Evolutionary conservation across 2,113 vertebrate genomes (phyloP), one percentile per base, ranked within the genome.

Genomic region (Misgurnus anguillicaudatus): DNA sequence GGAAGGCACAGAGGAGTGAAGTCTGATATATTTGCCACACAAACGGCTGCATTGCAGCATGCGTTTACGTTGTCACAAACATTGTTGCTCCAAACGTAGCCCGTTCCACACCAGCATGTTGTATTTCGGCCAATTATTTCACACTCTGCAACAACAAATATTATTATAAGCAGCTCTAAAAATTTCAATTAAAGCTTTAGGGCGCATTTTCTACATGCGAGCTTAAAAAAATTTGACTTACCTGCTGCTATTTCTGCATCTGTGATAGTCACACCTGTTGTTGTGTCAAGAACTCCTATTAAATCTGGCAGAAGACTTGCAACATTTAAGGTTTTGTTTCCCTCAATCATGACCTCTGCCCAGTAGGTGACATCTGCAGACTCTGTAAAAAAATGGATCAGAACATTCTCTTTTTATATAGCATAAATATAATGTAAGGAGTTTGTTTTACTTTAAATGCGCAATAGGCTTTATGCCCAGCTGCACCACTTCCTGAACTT

Each of bases 291-390:
- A 53, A 8, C 0, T n/a, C 31, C 24, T 0, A 9, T 70, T 13
- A 90, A 60, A 42, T 66, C 17, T 17, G 71, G 17, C 39, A 89
- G 6, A 63, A 89, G 1, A 0, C 8, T 51, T 2, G 41, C 0
- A 2, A 77, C 4, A 0, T 85, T 57, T 80, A 92, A 17, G 0
- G 89, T 87, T 57, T 88, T 65, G 9, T 92, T 91, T 9, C 86
- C 87, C 65, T 89, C 87, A 67, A 91, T 80, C 88, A 85, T 76
- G 47, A 92, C 13, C 61, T 92, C 89, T 62, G 75, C 82, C 2
- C 79, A 4, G 38, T 80, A 89, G 10, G 63, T 31, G 2, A 87
- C 70, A 4, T 63, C 36, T 13, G 63, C 3, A 8, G 79, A 80
- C 16, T 16, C 79, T 81, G 9, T 38, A 63, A 42, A 58, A n/a